These are phyloP conservation scores for Nerophis lumbriciformis DNA, from an alignment of 2,113 vertebrate genomes.

Conservation along the genomic window DNA sequence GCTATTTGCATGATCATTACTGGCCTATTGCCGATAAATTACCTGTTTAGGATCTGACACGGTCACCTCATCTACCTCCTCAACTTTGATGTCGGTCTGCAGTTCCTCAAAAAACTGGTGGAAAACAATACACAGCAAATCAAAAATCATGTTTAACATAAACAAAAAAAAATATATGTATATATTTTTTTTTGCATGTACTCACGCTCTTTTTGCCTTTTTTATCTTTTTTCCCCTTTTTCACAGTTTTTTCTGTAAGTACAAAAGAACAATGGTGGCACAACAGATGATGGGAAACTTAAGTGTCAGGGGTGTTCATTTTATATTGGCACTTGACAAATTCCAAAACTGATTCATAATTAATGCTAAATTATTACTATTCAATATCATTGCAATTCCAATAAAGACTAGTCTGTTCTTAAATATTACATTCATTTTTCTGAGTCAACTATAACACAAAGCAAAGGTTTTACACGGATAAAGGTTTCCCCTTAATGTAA, in stretches of 20 bases:
- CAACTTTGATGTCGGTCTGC: conserved; percentile 74
- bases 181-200: not conserved
- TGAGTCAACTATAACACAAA: too few relatives aligned
- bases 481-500: too few relatives aligned
- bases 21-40: not conserved
- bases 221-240: conserved; percentile 86
- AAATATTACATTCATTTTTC: too few relatives aligned
- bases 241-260: conserved; percentile 75
- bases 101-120: conserved; percentile 86
- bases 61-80: conserved; percentile 63
- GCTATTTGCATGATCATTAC: too few relatives aligned
- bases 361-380: too few relatives aligned
- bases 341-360: too few relatives aligned
- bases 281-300: not conserved
- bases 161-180: not conserved
- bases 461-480: too few relatives aligned
- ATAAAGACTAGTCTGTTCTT: too few relatives aligned
- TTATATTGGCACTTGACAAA: too few relatives aligned
- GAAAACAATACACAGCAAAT: conserved; percentile 11
- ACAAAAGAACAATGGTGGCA: not conserved
- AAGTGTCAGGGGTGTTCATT: not conserved
- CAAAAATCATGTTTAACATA: not conserved
- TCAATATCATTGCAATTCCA: too few relatives aligned
- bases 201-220: conserved; percentile 87
- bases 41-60: conserved; percentile 77